Conservation (phyloP, 37 sponge, comb jelly and placozoan species). For the Trichoplax adhaerens region DNA sequence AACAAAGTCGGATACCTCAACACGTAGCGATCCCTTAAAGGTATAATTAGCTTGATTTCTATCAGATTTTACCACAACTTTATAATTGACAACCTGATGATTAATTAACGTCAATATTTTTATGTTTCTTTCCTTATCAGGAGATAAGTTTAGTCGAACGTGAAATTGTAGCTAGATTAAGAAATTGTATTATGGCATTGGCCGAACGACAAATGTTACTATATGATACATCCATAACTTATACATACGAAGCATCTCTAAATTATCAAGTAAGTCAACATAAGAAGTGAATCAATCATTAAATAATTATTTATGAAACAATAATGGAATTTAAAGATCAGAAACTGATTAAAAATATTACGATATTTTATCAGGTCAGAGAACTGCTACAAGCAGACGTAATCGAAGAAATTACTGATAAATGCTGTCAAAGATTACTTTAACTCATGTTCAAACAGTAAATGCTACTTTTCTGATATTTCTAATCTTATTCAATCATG, state of each 20-base stretch:
- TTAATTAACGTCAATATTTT: neutral
- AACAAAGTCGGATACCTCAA: neutral
- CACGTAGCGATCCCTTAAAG: neutral
- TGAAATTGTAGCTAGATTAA: constrained; percentile 81
- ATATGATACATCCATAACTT: constrained; percentile 81
- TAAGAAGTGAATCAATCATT: neutral
- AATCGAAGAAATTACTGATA: constrained; percentile 18
- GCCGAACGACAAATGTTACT: constrained; percentile 39
- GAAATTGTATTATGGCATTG: constrained; percentile 79
- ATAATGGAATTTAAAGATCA: constrained; percentile 1
- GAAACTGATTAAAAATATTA: neutral
- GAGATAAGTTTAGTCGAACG: constrained; percentile 45
- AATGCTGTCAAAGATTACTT: constrained; percentile 4
- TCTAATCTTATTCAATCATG: too few species aligned
- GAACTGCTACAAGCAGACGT: constrained; percentile 52
- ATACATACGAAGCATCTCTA: constrained; percentile 75
- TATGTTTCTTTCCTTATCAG: constrained; percentile 2
- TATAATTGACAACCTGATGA: neutral
- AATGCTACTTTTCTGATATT: constrained; percentile 9
- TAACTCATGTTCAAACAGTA: neutral
- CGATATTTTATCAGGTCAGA: constrained; percentile 28
- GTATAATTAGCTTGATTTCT: neutral
- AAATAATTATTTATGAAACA: too few species aligned
- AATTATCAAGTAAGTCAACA: constrained; percentile 40
- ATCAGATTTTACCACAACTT: neutral